Conservation (phyloP, 2,113 vertebrate genomes). For the Mola mola region DNA sequence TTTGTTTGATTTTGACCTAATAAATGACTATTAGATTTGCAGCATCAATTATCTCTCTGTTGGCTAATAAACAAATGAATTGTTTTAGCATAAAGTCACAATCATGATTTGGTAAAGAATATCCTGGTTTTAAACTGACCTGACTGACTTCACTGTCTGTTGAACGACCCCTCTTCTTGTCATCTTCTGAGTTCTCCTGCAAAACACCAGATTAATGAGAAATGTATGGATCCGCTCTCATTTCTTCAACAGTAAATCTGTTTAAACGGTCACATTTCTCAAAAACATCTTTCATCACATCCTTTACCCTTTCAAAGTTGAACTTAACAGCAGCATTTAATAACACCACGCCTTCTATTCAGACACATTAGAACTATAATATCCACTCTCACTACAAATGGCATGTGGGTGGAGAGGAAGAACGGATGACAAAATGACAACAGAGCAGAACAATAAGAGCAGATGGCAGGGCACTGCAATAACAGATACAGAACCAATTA, state of each 20-base stretch:
- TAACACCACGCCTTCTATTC: slow-evolving; percentile 41
- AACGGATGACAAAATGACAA: slow-evolving; percentile 36
- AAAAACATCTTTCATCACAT: background rate
- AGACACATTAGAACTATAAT: slow-evolving; percentile 45
- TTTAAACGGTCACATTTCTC: background rate
- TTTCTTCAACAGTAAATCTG: background rate
- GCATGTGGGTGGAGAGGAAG: slow-evolving; percentile 40
- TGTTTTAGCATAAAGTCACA: too few species aligned
- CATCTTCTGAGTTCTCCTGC: slow-evolving; percentile 90
- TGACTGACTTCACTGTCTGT: slow-evolving; percentile 90
- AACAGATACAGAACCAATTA: slow-evolving; percentile 49
- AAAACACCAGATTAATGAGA: background rate
- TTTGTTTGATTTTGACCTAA: too few species aligned
- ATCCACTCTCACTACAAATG: slow-evolving; percentile 13
- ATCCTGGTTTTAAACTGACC: slow-evolving; percentile 70
- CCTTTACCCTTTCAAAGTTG: slow-evolving; percentile 9
- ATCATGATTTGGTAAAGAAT: too few species aligned
- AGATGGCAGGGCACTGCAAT: slow-evolving; percentile 40
- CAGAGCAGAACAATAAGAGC: slow-evolving; percentile 39
- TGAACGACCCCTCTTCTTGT: slow-evolving; percentile 88
- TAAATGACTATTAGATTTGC: too few species aligned
- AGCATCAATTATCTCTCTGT: too few species aligned
- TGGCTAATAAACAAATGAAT: too few species aligned
- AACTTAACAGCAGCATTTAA: background rate
- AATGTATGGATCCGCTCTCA: too few species aligned